Percentiles rank a stretch among this genome's conserved stretches.
These are phyloP conservation scores for Hirundo rustica DNA, from an alignment of 2,797 vertebrate genomes.

Conservation along the genomic window DNA sequence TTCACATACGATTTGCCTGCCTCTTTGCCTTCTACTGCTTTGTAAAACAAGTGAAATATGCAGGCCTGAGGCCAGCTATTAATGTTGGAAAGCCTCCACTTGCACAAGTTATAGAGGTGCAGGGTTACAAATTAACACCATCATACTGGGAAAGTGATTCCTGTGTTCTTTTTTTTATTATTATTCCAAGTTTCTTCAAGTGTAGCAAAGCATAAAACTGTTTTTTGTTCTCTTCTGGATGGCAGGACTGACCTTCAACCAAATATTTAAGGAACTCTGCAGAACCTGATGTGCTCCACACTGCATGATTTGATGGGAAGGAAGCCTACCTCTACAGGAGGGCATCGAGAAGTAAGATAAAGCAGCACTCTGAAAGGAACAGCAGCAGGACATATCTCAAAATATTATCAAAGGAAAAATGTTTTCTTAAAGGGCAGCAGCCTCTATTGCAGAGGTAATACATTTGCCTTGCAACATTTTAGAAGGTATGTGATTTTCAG, in stretches of 20 bases:
- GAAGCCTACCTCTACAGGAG: constrained; percentile 14
- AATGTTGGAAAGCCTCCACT: neutral
- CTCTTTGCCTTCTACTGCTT: neutral
- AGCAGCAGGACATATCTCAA: constrained; percentile 21
- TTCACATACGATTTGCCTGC: neutral
- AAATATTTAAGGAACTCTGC: constrained; percentile 29
- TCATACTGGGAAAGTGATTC: neutral
- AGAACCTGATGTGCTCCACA: neutral
- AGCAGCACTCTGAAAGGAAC: constrained; percentile 1
- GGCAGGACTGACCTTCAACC: constrained; percentile 53
- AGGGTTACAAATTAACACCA: neutral
- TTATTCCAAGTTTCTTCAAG: neutral
- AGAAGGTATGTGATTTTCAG: neutral
- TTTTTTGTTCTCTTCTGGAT: constrained; percentile 16
- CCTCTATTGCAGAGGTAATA: neutral
- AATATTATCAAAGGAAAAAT: constrained; percentile 28
- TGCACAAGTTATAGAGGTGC: neutral
- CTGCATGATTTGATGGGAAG: constrained; percentile 10
- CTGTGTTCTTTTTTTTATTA: neutral
- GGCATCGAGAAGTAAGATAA: constrained; percentile 25
- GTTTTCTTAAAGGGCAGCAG: constrained; percentile 26
- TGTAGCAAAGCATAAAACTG: neutral
- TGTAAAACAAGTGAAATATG: neutral
- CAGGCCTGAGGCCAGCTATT: neutral
- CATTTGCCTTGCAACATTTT: neutral